Evolutionary conservation across 1,140 invertebrate genomes (phyloP), one percentile per base, ranked within the genome.

Genomic region (Zaprionus taronus): DNA sequence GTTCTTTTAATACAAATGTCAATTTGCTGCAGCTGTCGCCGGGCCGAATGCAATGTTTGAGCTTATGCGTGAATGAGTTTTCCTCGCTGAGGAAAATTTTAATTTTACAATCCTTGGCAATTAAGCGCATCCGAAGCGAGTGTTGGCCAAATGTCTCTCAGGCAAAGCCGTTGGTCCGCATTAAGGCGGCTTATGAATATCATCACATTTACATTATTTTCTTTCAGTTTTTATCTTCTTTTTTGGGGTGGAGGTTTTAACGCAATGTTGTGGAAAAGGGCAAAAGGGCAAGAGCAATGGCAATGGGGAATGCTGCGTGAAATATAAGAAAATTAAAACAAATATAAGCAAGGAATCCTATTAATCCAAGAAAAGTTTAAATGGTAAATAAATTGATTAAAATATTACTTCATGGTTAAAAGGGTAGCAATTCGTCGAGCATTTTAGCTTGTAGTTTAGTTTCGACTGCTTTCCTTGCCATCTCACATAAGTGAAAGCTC

Each of bases 1-100:
- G 55, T 64, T 70, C 38, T 9, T 15, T 75, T 71, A 71, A 71
- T 63, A 74, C 73, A 81, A 90, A 85, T 80, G 85, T 89, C 81
- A 90, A 81, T 89, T 85, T 81, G 75, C 60, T 85, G 85, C 84
- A 89, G 81, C 81, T 89, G 84, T 90, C 84, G 80, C 79, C 28
- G 56, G 31, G 28, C 58, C 53, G 79, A 77, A 72, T 90, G 85
- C 81, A 85, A 79, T 90, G 58, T 85, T 84, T 73, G 76, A 73
- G 72, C 65, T 83, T 81, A 81, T 79, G 85, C 75, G 68, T 79
- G 84, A 74, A 68, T 53, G 80, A 57, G 44, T 75, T 74, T 83
- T 15, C 31, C 14, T 20, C 56, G 47, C 28, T 34, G 7, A 15
- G 64, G 70, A 65, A 69, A 72, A 76, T 85, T 85, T 80, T 89